These are phyloP conservation scores for Myiozetetes cayanensis DNA, from an alignment of 2,113 vertebrate genomes.

Conservation along the genomic window DNA sequence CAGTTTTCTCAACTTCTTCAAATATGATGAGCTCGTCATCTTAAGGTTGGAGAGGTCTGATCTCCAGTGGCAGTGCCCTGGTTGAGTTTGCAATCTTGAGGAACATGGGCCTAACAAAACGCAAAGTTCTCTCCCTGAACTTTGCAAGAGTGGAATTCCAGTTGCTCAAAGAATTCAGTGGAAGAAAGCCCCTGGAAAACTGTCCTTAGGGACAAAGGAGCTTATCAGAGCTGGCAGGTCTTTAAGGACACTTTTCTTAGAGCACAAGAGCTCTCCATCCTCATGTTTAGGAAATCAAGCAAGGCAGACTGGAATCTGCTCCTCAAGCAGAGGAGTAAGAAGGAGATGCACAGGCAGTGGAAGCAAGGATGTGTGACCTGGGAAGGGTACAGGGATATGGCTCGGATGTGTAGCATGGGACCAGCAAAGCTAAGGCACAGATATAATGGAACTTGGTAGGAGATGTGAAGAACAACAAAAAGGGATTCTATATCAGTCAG, in stretches of 20 bases:
- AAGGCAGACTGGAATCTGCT: neutral
- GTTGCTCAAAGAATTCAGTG: neutral
- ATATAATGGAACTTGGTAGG: neutral
- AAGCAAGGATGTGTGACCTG: neutral
- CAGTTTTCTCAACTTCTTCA: neutral
- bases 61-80: neutral
- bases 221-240: neutral
- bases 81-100: fast-evolving
- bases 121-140: neutral
- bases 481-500: neutral
- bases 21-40: neutral
- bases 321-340: neutral
- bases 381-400: neutral
- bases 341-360: neutral
- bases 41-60: neutral
- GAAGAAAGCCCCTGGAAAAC: neutral
- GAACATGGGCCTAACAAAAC: neutral
- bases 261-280: neutral
- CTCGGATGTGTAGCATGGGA: neutral
- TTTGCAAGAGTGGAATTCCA: neutral
- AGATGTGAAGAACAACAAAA: neutral
- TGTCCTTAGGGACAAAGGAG: neutral
- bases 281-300: neutral
- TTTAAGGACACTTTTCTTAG: neutral
- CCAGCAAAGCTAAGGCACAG: neutral